These are phyloP conservation scores for Metaphire vulgaris DNA, from an alignment of 1,140 invertebrate genomes.

Conservation along the genomic window DNA sequence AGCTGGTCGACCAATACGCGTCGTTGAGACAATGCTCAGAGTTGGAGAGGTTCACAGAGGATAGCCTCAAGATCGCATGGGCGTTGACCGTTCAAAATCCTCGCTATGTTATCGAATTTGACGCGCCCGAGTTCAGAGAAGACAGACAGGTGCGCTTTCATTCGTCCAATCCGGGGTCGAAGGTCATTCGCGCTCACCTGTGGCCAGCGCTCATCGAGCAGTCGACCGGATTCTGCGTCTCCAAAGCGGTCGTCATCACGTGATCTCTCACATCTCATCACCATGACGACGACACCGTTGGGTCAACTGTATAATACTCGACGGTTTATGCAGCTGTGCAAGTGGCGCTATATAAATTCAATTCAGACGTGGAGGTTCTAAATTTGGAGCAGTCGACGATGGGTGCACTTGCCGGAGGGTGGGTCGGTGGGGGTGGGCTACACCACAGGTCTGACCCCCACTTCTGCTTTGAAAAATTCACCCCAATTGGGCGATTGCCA, in stretches of 20 bases:
- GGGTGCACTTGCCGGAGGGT: too few relatives aligned
- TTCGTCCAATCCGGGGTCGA: slow-evolving; percentile 57
- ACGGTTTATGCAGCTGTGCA: too few relatives aligned
- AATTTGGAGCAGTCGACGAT: too few relatives aligned
- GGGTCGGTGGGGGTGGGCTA: too few relatives aligned
- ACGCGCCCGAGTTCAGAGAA: slow-evolving; percentile 56
- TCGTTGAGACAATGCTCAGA: slow-evolving; percentile 61
- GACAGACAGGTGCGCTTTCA: slow-evolving; percentile 64
- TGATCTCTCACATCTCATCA: too few relatives aligned
- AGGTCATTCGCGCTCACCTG: slow-evolving; percentile 60
- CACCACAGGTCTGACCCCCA: too few relatives aligned
- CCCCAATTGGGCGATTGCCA: too few relatives aligned
- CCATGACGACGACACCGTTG: too few relatives aligned
- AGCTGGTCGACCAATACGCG: slow-evolving; percentile 69
- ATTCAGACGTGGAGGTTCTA: too few relatives aligned
- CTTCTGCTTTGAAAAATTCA: too few relatives aligned
- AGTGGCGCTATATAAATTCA: too few relatives aligned
- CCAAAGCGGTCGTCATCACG: slow-evolving; percentile 67
- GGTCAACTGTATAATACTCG: too few relatives aligned
- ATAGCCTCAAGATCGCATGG: slow-evolving; percentile 65
- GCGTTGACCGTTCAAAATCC: slow-evolving; percentile 53
- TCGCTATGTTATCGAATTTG: slow-evolving; percentile 57
- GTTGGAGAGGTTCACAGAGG: slow-evolving; percentile 60
- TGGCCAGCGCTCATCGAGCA: slow-evolving; percentile 66
- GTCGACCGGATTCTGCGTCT: slow-evolving; percentile 60